Evolutionary conservation across 2,888 invertebrate genomes (phyloP).

Genomic region (Volucella zonaria): DNA sequence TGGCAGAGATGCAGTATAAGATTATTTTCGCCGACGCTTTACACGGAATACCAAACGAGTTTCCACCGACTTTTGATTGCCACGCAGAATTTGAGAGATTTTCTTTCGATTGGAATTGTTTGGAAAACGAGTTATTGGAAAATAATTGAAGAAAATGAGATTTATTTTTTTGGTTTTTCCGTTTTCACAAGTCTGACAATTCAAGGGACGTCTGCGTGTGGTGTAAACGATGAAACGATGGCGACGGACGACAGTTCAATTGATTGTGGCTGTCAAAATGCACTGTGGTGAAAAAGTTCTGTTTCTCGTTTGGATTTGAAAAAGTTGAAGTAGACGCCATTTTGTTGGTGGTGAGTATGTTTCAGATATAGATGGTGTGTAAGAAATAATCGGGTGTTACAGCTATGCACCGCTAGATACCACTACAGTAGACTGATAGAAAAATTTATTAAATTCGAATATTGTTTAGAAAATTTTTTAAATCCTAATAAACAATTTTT

Average conservation of each 20-base stretch:
- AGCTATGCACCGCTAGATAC: neutral
- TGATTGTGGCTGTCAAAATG: constrained; percentile 43
- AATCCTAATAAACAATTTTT: too few relatives aligned
- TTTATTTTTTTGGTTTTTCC: neutral
- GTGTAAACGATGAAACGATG: constrained; percentile 28
- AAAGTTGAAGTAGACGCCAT: constrained; percentile 41
- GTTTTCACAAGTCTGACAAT: constrained; percentile 31
- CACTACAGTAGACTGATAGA: neutral
- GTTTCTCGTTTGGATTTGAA: constrained; percentile 41
- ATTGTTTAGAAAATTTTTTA: too few relatives aligned
- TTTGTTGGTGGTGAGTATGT: neutral
- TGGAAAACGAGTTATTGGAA: neutral
- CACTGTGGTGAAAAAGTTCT: constrained; percentile 42
- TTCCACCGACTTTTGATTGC: neutral
- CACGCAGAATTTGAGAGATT: neutral
- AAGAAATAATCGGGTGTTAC: neutral
- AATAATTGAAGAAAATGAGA: constrained; percentile 15
- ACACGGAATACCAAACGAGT: neutral
- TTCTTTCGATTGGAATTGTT: constrained; percentile 3
- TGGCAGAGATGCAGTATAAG: constrained; percentile 8
- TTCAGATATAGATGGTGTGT: constrained; percentile 23
- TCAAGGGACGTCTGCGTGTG: constrained; percentile 47
- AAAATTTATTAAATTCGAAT: neutral
- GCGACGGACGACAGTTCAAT: constrained; percentile 29
- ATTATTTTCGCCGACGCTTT: constrained; percentile 4